phyloP scores from a whole-genome alignment of 2,888 invertebrate species.

The Sesamia inferens region DNA sequence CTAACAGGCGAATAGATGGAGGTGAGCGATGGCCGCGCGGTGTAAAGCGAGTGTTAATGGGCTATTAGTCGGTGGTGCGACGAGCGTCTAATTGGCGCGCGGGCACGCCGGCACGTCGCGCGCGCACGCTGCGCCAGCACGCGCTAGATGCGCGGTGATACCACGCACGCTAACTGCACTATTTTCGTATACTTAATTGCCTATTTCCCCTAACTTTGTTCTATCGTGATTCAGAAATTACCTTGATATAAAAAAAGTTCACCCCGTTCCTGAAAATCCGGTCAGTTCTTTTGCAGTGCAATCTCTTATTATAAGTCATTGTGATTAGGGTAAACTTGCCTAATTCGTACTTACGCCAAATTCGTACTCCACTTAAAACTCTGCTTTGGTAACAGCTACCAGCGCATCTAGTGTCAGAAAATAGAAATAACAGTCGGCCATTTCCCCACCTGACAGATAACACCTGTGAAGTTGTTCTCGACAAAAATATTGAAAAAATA shows the following conservation, averaged over 20 bases:
- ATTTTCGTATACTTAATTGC: conserved; percentile 71
- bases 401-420: no score
- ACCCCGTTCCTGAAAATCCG: neutral
- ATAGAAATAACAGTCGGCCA: no score
- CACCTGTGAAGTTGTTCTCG: no score
- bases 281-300: neutral
- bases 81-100: conserved; percentile 82
- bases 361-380: no score
- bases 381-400: no score
- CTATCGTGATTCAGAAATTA: conserved; percentile 35
- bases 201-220: conserved; percentile 59
- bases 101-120: conserved; percentile 71
- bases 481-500: no score
- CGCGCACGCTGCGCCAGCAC: conserved; percentile 68
- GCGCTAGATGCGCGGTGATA: conserved; percentile 79
- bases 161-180: conserved; percentile 79
- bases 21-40: conserved; percentile 77
- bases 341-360: no score
- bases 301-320: neutral
- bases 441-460: no score
- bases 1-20: conserved; percentile 75
- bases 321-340: no score
- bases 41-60: conserved; percentile 87
- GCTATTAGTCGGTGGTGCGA: conserved; percentile 82
- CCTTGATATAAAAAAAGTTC: neutral